Percentiles rank a stretch among this genome's conserved stretches.
Conservation (phyloP, 2,888 invertebrate genomes). For the Morpho deidamia region DNA sequence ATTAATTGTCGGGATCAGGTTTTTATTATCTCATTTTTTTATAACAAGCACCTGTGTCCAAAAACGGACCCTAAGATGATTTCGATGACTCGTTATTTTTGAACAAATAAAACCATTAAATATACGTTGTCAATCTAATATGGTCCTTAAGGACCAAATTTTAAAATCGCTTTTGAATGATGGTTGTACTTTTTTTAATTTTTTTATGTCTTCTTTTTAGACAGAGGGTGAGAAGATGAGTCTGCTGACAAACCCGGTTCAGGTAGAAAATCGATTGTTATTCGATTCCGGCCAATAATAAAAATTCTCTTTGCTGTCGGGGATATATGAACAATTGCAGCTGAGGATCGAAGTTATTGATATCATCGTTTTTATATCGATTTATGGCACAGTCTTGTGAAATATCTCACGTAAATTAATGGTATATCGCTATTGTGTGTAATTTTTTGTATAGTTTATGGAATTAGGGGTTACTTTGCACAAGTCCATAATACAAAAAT, state of each 20-base stretch:
- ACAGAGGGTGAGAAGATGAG: conserved; percentile 54
- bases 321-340: conserved; percentile 17
- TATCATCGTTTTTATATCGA: conserved; percentile 1
- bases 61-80: conserved; percentile 49
- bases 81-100: conserved; percentile 66
- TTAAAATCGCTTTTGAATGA: not conserved
- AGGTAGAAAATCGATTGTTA: conserved; percentile 72
- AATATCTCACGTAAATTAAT: not conserved
- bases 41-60: conserved; percentile 60
- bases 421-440: too few relatives aligned
- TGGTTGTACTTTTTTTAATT: conserved; percentile 26
- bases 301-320: conserved; percentile 8
- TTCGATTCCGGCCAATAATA: conserved; percentile 33
- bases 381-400: not conserved
- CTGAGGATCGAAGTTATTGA: conserved; percentile 36
- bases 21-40: conserved; percentile 39
- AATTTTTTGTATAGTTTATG: too few relatives aligned
- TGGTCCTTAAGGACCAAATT: not conserved
- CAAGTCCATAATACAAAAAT: too few relatives aligned
- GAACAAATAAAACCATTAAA: conserved; percentile 38
- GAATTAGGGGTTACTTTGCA: too few relatives aligned
- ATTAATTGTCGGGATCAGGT: conserved; percentile 61
- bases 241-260: conserved; percentile 52
- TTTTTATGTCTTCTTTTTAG: conserved; percentile 42
- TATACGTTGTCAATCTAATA: not conserved